Percentiles rank a stretch among this genome's conserved stretches.
Evolutionary conservation across 1,140 invertebrate genomes (phyloP).

Genomic region (Reticulitermes speratus): DNA sequence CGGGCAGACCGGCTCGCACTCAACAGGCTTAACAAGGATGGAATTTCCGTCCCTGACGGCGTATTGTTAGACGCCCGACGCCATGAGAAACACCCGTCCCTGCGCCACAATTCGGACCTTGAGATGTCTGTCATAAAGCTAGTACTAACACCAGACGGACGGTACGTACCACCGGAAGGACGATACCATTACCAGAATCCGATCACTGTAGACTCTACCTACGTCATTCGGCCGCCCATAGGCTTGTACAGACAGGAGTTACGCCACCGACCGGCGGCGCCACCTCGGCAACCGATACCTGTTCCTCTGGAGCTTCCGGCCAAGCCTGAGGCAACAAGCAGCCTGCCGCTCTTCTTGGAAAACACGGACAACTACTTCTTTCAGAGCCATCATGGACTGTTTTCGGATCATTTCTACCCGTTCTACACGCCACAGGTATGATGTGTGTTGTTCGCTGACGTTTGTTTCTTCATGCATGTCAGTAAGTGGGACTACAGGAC

Average conservation of each 20-base stretch:
- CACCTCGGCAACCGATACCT: background rate
- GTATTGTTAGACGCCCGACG: constrained; percentile 52
- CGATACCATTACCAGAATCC: constrained; percentile 43
- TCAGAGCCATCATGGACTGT: constrained; percentile 20
- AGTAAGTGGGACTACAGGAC: no score
- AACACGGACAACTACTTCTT: background rate
- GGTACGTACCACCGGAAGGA: constrained; percentile 49
- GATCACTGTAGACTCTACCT: constrained; percentile 50
- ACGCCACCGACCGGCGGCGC: background rate
- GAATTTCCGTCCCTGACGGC: constrained; percentile 60
- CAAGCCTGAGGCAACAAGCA: background rate
- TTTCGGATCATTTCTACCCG: constrained; percentile 28
- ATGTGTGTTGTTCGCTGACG: no score
- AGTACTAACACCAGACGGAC: constrained; percentile 46
- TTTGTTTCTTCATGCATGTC: no score
- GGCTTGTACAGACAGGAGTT: constrained; percentile 27
- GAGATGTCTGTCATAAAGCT: constrained; percentile 45
- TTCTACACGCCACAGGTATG: constrained; percentile 30
- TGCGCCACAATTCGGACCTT: constrained; percentile 43
- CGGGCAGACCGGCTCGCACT: constrained; percentile 58
- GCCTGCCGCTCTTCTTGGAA: background rate
- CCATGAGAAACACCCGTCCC: constrained; percentile 39
- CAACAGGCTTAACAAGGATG: constrained; percentile 63
- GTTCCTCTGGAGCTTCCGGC: background rate
- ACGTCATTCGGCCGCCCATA: constrained; percentile 48